These are phyloP conservation scores for Apotomis betuletana DNA, from an alignment of 2,888 invertebrate species.

Conservation along the genomic window DNA sequence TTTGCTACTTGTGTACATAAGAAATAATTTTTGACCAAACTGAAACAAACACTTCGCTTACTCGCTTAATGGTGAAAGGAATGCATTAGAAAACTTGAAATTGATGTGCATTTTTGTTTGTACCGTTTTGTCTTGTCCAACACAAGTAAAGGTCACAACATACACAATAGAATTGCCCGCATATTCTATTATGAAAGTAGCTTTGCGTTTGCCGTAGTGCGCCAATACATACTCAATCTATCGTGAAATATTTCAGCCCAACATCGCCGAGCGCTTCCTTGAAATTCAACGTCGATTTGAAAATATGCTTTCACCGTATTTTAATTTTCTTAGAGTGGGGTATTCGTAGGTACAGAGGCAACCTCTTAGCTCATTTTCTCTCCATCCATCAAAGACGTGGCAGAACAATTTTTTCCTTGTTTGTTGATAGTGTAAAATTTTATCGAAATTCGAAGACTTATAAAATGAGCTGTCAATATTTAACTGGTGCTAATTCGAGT, in stretches of 20 bases:
- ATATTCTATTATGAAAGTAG: not conserved
- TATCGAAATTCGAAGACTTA: not conserved
- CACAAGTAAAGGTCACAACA: too few species aligned
- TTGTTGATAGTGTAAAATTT: constrained; percentile 9
- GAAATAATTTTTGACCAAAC: too few species aligned
- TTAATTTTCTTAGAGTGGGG: constrained; percentile 36
- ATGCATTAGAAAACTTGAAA: too few species aligned
- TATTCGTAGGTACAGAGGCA: constrained; percentile 2
- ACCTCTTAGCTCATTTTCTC: constrained; percentile 18
- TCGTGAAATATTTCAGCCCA: constrained; percentile 28
- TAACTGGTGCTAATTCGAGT: too few species aligned
- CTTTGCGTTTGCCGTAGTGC: constrained; percentile 3
- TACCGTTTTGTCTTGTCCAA: too few species aligned
- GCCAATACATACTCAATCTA: not conserved
- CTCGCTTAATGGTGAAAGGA: too few species aligned
- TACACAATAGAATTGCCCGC: not conserved
- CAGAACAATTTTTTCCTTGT: constrained; percentile 16
- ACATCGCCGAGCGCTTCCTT: constrained; percentile 19
- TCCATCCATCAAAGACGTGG: constrained; percentile 25
- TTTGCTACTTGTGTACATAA: too few species aligned
- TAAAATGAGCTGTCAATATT: too few species aligned
- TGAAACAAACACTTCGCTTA: too few species aligned
- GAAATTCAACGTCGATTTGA: constrained; percentile 28
- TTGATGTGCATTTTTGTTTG: too few species aligned
- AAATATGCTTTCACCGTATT: constrained; percentile 34